These are phyloP conservation scores for Cotesia typhae DNA, from an alignment of 1,140 invertebrate genomes.

Conservation along the genomic window DNA sequence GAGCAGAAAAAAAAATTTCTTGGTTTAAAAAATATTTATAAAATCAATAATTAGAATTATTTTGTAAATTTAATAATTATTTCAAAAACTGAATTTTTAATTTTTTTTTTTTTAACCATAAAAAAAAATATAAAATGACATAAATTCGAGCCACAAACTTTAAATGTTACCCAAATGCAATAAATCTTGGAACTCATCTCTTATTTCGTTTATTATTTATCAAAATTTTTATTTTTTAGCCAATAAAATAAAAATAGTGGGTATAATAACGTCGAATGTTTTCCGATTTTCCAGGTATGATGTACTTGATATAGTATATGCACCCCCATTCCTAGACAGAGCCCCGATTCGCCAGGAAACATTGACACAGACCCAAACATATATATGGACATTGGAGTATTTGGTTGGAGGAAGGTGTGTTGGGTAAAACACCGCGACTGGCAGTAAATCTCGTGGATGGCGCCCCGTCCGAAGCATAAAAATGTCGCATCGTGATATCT, in stretches of 20 bases:
- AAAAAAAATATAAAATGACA: too few relatives aligned
- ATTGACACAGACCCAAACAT: conserved; percentile 20
- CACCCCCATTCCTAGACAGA: conserved; percentile 4
- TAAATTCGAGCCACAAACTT: too few relatives aligned
- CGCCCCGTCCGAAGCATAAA: conserved; percentile 48
- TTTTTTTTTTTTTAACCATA: too few relatives aligned
- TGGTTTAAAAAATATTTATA: too few relatives aligned
- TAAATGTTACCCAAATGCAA: too few relatives aligned
- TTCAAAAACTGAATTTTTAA: too few relatives aligned
- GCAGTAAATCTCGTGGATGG: conserved; percentile 46
- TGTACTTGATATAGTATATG: conserved; percentile 41
- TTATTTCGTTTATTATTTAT: too few relatives aligned
- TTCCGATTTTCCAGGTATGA: conserved; percentile 47
- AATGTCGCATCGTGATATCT: conserved; percentile 50
- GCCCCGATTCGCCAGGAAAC: neutral
- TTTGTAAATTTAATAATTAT: too few relatives aligned
- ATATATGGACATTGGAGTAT: neutral
- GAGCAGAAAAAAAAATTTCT: too few relatives aligned
- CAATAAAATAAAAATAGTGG: conserved; percentile 36
- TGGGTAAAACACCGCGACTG: conserved; percentile 40
- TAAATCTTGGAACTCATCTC: too few relatives aligned
- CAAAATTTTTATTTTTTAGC: too few relatives aligned
- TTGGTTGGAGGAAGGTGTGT: conserved; percentile 20
- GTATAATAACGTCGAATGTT: conserved; percentile 51
- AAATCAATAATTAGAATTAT: too few relatives aligned